phyloP scores from a whole-genome alignment of 2,888 invertebrate species.

The Volucella zonaria region DNA sequence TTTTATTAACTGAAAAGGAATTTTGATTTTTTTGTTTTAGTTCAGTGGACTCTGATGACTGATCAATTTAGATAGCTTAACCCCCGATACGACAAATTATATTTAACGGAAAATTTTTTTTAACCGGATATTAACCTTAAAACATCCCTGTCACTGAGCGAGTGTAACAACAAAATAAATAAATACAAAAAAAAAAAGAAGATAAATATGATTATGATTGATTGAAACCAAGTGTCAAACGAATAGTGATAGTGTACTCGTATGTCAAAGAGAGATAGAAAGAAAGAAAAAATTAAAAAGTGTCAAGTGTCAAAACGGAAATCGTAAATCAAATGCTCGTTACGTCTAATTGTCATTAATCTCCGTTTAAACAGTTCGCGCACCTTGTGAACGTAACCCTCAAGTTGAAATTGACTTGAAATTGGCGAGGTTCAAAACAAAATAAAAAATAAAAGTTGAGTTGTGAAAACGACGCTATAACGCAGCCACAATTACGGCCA shows the following conservation, averaged over 20 bases:
- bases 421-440: background rate
- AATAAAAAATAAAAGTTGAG: slow-evolving; percentile 40
- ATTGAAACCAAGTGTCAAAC: slow-evolving; percentile 31
- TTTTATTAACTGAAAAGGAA: slow-evolving; percentile 57
- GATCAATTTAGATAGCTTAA: slow-evolving; percentile 54
- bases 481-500: slow-evolving; percentile 74
- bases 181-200: slow-evolving; percentile 21
- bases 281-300: too few relatives aligned
- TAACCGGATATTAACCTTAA: background rate
- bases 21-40: slow-evolving; percentile 63
- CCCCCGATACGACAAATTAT: slow-evolving; percentile 22
- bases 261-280: slow-evolving; percentile 1
- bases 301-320: slow-evolving; percentile 20
- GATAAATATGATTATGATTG: slow-evolving; percentile 19
- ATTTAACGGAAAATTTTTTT: slow-evolving; percentile 14
- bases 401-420: slow-evolving; percentile 8
- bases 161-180: background rate
- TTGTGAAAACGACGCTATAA: slow-evolving; percentile 55
- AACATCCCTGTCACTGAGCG: too few relatives aligned
- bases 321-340: slow-evolving; percentile 25
- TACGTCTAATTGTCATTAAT: slow-evolving; percentile 36
- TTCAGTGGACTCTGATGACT: slow-evolving; percentile 64
- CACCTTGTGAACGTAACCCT: slow-evolving; percentile 39
- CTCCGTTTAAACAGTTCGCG: slow-evolving; percentile 41
- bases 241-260: slow-evolving; percentile 17